Base-by-base conservation (phyloP, 2,113 vertebrate species). In the Nothocercus julius region DNA sequence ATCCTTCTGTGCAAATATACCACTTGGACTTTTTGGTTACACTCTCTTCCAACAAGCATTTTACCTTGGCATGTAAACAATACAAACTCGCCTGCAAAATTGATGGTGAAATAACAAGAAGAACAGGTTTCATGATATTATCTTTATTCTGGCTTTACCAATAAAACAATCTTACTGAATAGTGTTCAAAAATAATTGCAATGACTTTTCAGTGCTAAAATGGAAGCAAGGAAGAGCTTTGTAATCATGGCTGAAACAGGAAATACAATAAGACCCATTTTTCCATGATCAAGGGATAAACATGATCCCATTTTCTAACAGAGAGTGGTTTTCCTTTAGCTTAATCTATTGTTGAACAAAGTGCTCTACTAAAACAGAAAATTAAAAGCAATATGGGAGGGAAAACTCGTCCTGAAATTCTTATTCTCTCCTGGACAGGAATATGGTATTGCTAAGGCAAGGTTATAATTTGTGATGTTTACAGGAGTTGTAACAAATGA, bases 21-120 rank as follows among this genome's bases (percentile, higher is more conserved):
- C 24, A 64, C 64, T 19, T 17, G 47, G 19, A 40, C 40, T 49
- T 63, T n/a, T 38, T 9, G 7, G 28, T 63, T 70, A 32, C 20
- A 44, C 1, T n/a, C 21, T 36, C 61, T 38, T 21, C 53, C 32
- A 22, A 32, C 11, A 59, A 53, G 21, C 21, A 19, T 1, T 0
- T 13, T 69, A 62, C 14, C 6, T 11, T 61, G 44, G 17, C 32
- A 28, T 5, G 20, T 70, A 70, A 76, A 77, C 19, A 42, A 70
- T 49, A 78, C 13, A 27, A 15, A 58, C 12, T n/a, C 73, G 7
- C 21, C 59, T 73, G 40, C 63, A 64, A 82, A 34, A 64, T 42
- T 49, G 19, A 80, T 84, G 24, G 24, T 69, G 14, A 70, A 90
- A 58, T 63, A n/a, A 47, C 38, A 83, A 28, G 14, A 47, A 76